A percentile compares a stretch with the other conserved stretches of the same genome.
These are phyloP conservation scores for Troilus luridus DNA, from an alignment of 2,888 invertebrate species.

Conservation along the genomic window DNA sequence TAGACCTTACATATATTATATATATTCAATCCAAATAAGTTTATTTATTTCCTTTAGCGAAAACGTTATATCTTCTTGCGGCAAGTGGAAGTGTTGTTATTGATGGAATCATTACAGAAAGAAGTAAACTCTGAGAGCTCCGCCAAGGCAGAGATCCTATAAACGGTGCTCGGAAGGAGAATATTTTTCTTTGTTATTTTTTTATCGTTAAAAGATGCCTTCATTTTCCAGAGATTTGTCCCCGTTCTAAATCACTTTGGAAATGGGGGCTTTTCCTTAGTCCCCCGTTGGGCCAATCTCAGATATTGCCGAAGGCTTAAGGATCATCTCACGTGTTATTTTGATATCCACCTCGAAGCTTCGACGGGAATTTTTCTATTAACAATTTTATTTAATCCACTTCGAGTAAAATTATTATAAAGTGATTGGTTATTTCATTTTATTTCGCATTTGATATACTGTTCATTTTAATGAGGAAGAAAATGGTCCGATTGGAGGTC, in stretches of 20 bases:
- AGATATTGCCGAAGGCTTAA: neutral
- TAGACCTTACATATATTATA: too few relatives aligned
- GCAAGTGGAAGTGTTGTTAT: neutral
- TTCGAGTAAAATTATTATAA: neutral
- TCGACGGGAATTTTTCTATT: neutral
- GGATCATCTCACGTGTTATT: neutral
- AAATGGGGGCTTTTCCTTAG: neutral
- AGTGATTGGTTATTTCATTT: neutral
- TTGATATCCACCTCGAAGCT: neutral
- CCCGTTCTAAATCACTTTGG: neutral
- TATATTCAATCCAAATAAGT: too few relatives aligned
- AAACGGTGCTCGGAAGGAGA: neutral
- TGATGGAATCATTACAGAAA: neutral
- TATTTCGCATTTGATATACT: too few relatives aligned
- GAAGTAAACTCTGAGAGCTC: neutral
- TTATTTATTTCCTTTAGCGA: too few relatives aligned
- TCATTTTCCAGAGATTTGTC: conserved; percentile 16
- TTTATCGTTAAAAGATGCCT: neutral
- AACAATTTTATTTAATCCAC: neutral
- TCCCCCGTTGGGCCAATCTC: conserved; percentile 3
- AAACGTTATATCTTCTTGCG: too few relatives aligned
- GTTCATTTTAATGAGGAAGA: too few relatives aligned
- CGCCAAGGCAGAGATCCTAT: neutral
- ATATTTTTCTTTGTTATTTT: neutral
- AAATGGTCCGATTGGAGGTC: neutral